Percentiles rank a stretch among this genome's conserved stretches.
These are phyloP conservation scores for Podotricha telesiphe DNA, from an alignment of 2,888 invertebrate species.

Conservation along the genomic window DNA sequence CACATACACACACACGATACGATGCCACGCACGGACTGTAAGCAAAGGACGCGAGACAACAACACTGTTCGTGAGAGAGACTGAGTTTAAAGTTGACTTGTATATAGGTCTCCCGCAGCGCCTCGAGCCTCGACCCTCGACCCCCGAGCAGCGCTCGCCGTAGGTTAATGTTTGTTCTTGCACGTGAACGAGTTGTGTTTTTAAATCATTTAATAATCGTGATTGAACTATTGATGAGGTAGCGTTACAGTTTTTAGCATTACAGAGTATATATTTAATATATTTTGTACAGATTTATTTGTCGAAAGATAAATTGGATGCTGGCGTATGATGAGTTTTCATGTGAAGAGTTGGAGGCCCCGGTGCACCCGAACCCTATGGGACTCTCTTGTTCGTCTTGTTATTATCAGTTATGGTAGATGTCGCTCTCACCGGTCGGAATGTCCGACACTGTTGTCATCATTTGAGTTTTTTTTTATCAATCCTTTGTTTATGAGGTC, in stretches of 20 bases:
- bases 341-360: constrained; percentile 76
- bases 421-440: constrained; percentile 56
- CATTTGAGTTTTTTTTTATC: constrained; percentile 68
- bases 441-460: constrained; percentile 53
- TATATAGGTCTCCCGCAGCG: constrained; percentile 72
- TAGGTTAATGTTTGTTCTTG: constrained; percentile 81
- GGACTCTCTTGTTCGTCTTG: constrained; percentile 69
- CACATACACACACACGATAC: too few species aligned
- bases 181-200: constrained; percentile 82
- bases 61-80: constrained; percentile 61
- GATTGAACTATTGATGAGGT: constrained; percentile 81
- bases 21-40: constrained; percentile 82
- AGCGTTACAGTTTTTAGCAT: constrained; percentile 84
- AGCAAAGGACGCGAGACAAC: constrained; percentile 76
- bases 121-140: constrained; percentile 49
- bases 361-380: constrained; percentile 67
- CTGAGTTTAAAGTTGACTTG: constrained; percentile 78
- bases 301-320: constrained; percentile 85
- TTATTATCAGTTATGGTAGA: constrained; percentile 50
- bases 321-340: constrained; percentile 83
- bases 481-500: constrained; percentile 83
- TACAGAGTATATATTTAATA: constrained; percentile 85
- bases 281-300: constrained; percentile 85
- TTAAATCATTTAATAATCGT: constrained; percentile 83
- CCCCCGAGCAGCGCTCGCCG: constrained; percentile 50